phyloP scores from a whole-genome alignment of 35 echinoderm and acorn worm species.

The Heliocidaris erythrogramma region DNA sequence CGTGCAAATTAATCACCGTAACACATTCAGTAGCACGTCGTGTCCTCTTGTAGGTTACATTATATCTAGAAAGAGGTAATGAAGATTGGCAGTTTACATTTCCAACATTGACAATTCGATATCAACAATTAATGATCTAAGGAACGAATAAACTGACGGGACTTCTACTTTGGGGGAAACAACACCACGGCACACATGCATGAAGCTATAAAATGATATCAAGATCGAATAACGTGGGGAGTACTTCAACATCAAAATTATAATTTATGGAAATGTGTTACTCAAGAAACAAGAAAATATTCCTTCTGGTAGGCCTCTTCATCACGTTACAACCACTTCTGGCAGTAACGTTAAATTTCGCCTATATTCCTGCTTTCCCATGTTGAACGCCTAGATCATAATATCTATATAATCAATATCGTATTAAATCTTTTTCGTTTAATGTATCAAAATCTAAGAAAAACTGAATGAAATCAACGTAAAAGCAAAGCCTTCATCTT shows the following conservation, averaged over 20 bases:
- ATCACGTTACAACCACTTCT: neutral
- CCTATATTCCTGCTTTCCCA: too few relatives aligned
- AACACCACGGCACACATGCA: neutral
- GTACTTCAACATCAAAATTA: neutral
- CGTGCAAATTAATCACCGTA: neutral
- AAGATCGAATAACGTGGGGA: neutral
- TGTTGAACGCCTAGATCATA: too few relatives aligned
- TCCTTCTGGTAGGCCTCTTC: neutral
- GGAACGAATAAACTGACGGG: neutral
- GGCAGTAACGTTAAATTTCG: neutral
- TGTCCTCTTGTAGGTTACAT: neutral
- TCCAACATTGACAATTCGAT: neutral
- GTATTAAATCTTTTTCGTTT: neutral
- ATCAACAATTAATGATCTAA: neutral
- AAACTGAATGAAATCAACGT: neutral
- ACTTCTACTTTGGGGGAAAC: neutral
- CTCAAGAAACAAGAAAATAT: neutral
- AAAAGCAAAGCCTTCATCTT: neutral
- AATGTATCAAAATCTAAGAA: neutral
- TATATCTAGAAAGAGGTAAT: neutral
- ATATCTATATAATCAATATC: neutral
- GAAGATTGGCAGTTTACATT: neutral
- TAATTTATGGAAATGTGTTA: neutral
- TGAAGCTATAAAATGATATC: neutral
- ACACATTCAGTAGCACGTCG: neutral